phyloP scores from a whole-genome alignment of 2,113 vertebrate genomes.

The Gymnarchus niloticus region DNA sequence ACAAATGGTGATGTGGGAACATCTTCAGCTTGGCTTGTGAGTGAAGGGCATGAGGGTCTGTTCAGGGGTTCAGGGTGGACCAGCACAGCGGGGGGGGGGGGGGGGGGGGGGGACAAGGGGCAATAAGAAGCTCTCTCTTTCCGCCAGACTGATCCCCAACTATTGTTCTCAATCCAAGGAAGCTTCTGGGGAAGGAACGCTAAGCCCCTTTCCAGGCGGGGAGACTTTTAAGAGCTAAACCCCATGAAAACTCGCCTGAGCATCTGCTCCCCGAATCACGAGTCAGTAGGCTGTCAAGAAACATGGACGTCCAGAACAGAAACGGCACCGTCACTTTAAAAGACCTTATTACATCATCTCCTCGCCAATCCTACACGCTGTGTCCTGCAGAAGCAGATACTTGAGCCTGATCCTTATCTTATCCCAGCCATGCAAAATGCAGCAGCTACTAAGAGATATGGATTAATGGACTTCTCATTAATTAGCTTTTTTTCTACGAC shows the following conservation, averaged over 20 bases:
- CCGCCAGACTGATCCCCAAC: too few species aligned
- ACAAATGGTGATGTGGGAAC: too few species aligned
- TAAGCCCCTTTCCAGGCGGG: slow-evolving; percentile 34
- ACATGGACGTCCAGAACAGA: background rate
- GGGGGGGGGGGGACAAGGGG: too few species aligned
- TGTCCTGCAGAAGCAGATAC: background rate
- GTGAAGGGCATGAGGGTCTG: too few species aligned
- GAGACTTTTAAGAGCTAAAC: slow-evolving; percentile 45
- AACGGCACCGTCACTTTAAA: background rate
- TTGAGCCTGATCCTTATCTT: slow-evolving; percentile 9
- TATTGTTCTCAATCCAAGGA: too few species aligned
- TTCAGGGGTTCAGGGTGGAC: too few species aligned
- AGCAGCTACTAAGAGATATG: background rate
- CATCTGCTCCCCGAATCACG: background rate
- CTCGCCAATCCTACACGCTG: background rate
- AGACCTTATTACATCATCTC: background rate
- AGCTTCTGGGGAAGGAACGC: too few species aligned
- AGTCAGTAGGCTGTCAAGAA: background rate
- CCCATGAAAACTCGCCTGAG: slow-evolving; percentile 34
- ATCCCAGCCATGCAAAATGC: slow-evolving; percentile 13
- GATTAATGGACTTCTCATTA: slow-evolving; percentile 17
- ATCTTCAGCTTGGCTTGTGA: too few species aligned
- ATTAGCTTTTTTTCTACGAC: slow-evolving; percentile 26
- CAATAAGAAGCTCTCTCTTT: too few species aligned
- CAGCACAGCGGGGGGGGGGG: too few species aligned